These are phyloP conservation scores for Macrotus californicus DNA, from an alignment of 2,113 vertebrate genomes.

Conservation along the genomic window DNA sequence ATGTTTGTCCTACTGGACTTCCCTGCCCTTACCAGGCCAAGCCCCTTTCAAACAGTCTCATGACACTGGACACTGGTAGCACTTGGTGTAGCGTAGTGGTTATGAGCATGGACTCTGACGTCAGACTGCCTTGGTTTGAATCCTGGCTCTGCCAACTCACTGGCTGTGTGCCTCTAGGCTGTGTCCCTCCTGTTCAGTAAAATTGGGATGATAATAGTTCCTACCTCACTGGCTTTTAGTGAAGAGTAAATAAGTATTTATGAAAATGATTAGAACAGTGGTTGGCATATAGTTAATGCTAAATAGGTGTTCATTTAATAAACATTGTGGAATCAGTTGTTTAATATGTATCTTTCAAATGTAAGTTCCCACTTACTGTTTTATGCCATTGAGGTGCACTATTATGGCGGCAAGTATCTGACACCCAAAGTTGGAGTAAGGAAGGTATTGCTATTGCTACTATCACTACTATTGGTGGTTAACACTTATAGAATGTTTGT, in stretches of 20 bases:
- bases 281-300: not conserved
- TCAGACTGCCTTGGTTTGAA: not conserved
- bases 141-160: not conserved
- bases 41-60: not conserved
- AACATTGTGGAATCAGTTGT: not conserved
- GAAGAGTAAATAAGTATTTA: not conserved
- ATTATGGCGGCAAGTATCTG: not conserved
- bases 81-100: no score
- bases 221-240: not conserved
- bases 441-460: not conserved
- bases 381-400: not conserved
- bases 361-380: not conserved
- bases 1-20: not conserved
- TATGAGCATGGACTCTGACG: not conserved
- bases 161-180: not conserved
- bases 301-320: not conserved
- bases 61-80: not conserved
- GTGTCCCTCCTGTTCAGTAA: not conserved
- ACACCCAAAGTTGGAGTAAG: not conserved
- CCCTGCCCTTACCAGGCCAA: not conserved
- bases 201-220: not conserved
- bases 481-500: not conserved
- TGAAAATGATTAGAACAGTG: not conserved
- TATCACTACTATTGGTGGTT: not conserved
- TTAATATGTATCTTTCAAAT: not conserved